A percentile compares a stretch with the other conserved stretches of the same genome.
phyloP scores from a whole-genome alignment of 2,797 vertebrate genomes.

The Pachyuromys duprasi region DNA sequence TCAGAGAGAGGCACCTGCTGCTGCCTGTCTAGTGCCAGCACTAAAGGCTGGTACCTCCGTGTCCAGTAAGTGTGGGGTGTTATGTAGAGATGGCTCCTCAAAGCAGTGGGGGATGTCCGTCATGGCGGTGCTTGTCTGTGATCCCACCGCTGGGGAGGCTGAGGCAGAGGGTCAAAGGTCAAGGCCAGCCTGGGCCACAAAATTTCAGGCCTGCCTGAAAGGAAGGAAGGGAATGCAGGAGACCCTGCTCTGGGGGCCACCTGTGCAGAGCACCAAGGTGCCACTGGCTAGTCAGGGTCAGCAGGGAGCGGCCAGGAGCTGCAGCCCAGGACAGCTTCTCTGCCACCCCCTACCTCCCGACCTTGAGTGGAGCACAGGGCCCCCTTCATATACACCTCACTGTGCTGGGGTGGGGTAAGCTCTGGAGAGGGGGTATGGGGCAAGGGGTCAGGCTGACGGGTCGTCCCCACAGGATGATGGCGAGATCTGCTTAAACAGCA shows the following conservation, averaged over 20 bases:
- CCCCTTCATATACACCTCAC: fast-evolving
- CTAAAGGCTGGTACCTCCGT: neutral
- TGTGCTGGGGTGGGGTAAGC: fast-evolving
- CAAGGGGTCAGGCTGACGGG: neutral
- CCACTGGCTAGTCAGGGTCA: neutral
- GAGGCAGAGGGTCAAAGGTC: neutral
- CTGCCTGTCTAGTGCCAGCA: neutral
- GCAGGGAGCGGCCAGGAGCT: neutral
- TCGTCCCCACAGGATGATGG: constrained; percentile 78
- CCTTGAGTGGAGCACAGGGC: fast-evolving
- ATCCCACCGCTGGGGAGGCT: neutral
- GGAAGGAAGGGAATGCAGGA: neutral
- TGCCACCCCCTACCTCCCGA: neutral
- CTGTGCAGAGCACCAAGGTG: neutral
- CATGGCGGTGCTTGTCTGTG: neutral
- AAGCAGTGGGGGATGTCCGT: neutral
- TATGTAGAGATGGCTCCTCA: neutral
- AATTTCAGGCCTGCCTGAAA: neutral
- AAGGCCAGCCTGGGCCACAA: neutral
- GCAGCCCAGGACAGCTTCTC: neutral
- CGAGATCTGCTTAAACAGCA: constrained; percentile 88
- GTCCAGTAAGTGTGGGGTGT: neutral
- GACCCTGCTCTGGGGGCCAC: neutral
- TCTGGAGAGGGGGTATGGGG: neutral
- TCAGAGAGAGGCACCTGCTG: neutral